Evolutionary conservation across 92 coral and sea anemone genomes (phyloP).

Genomic region (Palythoa heliodiscus): DNA sequence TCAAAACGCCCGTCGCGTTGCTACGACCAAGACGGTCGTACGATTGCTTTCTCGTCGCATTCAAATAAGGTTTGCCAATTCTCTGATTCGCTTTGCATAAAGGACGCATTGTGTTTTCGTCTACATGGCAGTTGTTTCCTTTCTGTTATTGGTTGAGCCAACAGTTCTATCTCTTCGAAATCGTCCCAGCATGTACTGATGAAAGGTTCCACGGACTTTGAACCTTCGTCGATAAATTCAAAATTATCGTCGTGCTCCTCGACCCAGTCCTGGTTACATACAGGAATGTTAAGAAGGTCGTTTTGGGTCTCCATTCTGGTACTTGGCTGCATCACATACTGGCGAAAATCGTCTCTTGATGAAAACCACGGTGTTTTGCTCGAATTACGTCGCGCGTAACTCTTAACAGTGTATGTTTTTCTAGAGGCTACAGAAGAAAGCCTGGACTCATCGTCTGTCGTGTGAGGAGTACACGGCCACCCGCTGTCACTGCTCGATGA

Average conservation of each 20-base stretch:
- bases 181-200: slow-evolving; percentile 32
- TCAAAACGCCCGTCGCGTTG: neutral
- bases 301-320: slow-evolving; percentile 6
- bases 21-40: slow-evolving; percentile 2
- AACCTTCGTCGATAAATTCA: neutral
- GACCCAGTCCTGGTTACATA: neutral
- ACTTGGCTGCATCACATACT: slow-evolving; percentile 24
- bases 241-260: neutral
- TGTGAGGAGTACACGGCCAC: neutral
- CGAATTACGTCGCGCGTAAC: neutral
- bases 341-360: slow-evolving; percentile 2
- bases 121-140: slow-evolving; percentile 1
- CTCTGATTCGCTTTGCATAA: neutral
- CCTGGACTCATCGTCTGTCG: slow-evolving; percentile 10
- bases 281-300: neutral
- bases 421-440: neutral
- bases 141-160: neutral
- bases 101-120: neutral
- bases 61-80: neutral
- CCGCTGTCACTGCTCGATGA: slow-evolving; percentile 22
- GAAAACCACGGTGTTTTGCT: neutral
- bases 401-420: slow-evolving; percentile 10
- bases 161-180: slow-evolving; percentile 39
- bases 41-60: neutral
- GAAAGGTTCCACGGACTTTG: slow-evolving; percentile 22